phyloP scores from a whole-genome alignment of 2,113 vertebrate species.

The Hepsetus odoe region DNA sequence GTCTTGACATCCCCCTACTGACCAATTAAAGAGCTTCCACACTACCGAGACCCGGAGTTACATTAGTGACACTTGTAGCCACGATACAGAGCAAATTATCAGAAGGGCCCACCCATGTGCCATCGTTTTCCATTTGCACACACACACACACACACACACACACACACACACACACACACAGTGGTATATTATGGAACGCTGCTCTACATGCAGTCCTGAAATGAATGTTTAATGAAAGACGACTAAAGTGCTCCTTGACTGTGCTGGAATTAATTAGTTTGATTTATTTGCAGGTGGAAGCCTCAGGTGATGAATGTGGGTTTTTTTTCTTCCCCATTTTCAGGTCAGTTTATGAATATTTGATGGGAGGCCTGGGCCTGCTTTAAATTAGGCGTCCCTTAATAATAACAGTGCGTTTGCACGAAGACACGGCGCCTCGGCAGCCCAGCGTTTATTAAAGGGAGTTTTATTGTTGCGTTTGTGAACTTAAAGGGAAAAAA shows the following conservation, averaged over 20 bases:
- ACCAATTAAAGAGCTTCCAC: too few species aligned
- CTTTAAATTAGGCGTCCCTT: conserved; percentile 19
- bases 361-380: not conserved
- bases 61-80: too few species aligned
- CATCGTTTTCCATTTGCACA: conserved; percentile 14
- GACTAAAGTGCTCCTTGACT: conserved; percentile 39
- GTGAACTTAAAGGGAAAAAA: not conserved
- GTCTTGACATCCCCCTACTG: too few species aligned
- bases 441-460: conserved; percentile 1
- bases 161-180: not conserved
- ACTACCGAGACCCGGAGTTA: too few species aligned
- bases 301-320: conserved; percentile 20
- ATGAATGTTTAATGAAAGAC: conserved; percentile 42
- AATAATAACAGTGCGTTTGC: conserved; percentile 28
- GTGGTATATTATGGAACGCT: not conserved
- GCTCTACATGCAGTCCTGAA: conserved; percentile 30
- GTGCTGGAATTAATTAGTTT: conserved; percentile 27
- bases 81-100: too few species aligned
- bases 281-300: conserved; percentile 37
- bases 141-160: conserved; percentile 21
- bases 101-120: too few species aligned
- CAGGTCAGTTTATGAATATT: conserved; percentile 47
- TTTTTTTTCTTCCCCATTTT: not conserved
- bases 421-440: not conserved
- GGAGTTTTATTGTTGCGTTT: conserved; percentile 8